Evolutionary conservation across 1,140 invertebrate species (phyloP), one percentile per base, ranked within the genome.

Genomic region (Leptinotarsa lineolata): DNA sequence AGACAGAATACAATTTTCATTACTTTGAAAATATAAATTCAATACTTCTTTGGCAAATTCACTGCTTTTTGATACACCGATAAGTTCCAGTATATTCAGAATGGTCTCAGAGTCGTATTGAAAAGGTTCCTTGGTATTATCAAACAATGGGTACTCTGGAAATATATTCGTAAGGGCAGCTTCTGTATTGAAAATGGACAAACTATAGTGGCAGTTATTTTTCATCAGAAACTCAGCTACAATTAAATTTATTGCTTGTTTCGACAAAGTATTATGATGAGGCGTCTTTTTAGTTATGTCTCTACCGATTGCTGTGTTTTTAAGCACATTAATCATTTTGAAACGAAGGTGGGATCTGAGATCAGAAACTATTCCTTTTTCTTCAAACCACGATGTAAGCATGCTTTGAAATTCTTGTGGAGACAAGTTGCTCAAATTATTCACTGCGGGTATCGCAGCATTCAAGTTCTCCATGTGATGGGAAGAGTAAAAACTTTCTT

Each of bases 131-230:
- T 54, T 18, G 21, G 11, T 20, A 66, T 44, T 48, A 63, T 65
- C 66, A 70, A 59, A 69, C 16, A 67, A 24, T 60, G 48, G 73
- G 46, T 18, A 45, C 22, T 77, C 70, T 13, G 81, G 83, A 61
- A 84, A 78, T 48, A 78, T 75, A 54, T 78, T 81, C 5, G 79
- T 76, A 44, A 76, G 59, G 4, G 87, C 86, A 70, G 88, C 87
- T 80, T 89, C 88, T 16, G 86, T 87, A 72, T 86, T 82, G 80
- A 89, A 88, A 39, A 89, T 85, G 18, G 88, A 89, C 8, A 89
- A 79, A n/a, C 85, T 84, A 76, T 88, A 89, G 70, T 84, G 85
- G 73, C 88, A 89, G n/a, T 88, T 82, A 83, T 88, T 75, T 74
- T 83, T 79, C 8, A 88, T 70, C 18, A 89, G 82, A 83, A 88